Conservation (phyloP, 2,113 vertebrate species). For the Elanus axillaris region DNA sequence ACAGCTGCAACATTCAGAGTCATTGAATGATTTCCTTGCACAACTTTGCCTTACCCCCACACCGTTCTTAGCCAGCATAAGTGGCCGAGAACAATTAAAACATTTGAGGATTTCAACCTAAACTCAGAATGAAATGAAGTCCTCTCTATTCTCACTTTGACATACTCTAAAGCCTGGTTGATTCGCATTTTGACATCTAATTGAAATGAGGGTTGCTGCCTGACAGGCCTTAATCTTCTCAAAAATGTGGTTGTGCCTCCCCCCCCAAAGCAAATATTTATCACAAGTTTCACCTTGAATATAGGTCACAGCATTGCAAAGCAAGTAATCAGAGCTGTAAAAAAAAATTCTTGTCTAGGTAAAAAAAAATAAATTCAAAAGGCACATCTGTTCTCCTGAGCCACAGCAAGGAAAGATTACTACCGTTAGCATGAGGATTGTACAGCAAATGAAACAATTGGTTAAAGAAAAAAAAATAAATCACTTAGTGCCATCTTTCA, state of each 20-base stretch:
- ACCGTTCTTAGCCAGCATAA: neutral
- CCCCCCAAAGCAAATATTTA: conserved; percentile 21
- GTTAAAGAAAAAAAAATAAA: neutral
- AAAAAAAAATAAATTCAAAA: neutral
- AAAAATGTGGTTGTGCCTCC: neutral
- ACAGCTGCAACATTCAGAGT: neutral
- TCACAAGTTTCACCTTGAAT: conserved; percentile 56
- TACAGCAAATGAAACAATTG: neutral
- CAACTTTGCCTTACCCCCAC: neutral
- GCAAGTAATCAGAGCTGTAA: neutral
- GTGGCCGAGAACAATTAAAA: neutral
- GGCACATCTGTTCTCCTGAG: conserved; percentile 21
- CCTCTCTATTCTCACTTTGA: conserved; percentile 29
- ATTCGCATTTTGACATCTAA: conserved; percentile 36
- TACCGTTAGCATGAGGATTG: neutral
- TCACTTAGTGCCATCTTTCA: conserved; percentile 17
- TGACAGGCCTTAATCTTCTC: conserved; percentile 23
- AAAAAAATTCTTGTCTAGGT: neutral
- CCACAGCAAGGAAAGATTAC: neutral
- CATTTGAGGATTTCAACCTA: neutral
- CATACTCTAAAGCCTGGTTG: neutral
- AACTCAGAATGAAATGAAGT: neutral
- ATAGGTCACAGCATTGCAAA: conserved; percentile 22
- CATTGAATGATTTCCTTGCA: neutral
- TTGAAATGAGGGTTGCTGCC: conserved; percentile 5